Evolutionary conservation across 1,140 invertebrate genomes (phyloP).

Genomic region (Sycophaga agraensis): DNA sequence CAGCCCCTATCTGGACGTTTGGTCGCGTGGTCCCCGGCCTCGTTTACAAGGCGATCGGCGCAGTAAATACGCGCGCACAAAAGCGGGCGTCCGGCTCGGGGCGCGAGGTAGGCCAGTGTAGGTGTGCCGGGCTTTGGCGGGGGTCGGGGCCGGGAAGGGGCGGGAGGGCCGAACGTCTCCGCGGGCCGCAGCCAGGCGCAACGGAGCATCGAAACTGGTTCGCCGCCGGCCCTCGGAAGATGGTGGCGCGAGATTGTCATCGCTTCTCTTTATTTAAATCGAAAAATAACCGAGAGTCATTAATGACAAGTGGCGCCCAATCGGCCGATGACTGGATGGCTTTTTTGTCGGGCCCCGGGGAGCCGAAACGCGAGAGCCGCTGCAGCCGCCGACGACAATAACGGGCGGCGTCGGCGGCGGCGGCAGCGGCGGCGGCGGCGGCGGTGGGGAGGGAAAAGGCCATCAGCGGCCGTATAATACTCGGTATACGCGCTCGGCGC

Average conservation of each 20-base stretch:
- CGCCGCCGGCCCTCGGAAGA: constrained; percentile 3
- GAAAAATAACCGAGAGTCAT: constrained; percentile 47
- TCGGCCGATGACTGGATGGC: constrained; percentile 48
- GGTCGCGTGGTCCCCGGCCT: not conserved
- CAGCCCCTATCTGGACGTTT: not conserved
- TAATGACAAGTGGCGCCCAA: constrained; percentile 55
- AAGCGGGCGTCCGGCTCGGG: too few relatives aligned
- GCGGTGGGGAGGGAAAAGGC: not conserved
- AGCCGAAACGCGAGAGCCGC: not conserved
- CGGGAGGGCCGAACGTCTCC: too few relatives aligned
- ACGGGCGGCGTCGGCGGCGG: not conserved
- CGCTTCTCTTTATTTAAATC: constrained; percentile 50
- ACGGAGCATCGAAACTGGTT: constrained; percentile 26
- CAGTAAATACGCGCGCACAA: not conserved
- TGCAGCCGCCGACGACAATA: constrained; percentile 19
- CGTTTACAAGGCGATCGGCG: not conserved
- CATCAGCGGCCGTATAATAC: not conserved
- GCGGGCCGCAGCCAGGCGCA: too few relatives aligned
- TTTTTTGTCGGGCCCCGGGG: constrained; percentile 35
- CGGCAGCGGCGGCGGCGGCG: not conserved
- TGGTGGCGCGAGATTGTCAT: constrained; percentile 44
- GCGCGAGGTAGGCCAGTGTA: too few relatives aligned
- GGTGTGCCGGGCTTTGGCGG: too few relatives aligned
- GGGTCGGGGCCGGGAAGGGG: too few relatives aligned
- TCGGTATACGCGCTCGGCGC: too few relatives aligned